These are phyloP conservation scores for Hydriomena furcata DNA, from an alignment of 2,888 invertebrate genomes.

Conservation along the genomic window DNA sequence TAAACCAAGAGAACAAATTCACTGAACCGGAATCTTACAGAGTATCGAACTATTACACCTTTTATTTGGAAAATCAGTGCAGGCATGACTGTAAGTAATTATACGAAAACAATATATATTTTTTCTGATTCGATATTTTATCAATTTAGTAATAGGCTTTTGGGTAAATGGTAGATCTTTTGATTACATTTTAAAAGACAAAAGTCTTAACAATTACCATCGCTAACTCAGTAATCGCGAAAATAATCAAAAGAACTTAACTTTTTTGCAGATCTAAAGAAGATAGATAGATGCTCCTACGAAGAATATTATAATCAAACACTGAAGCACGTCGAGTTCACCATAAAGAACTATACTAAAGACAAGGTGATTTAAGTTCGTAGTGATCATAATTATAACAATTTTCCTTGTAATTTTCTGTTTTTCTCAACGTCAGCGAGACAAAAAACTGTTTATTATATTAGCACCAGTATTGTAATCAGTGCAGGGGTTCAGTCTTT, in stretches of 20 bases:
- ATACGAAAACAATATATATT: too few species aligned
- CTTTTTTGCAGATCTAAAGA: conserved; percentile 64
- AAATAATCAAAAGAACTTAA: too few species aligned
- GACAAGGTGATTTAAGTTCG: conserved; percentile 62
- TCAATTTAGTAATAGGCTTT: too few species aligned
- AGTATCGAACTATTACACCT: conserved; percentile 88
- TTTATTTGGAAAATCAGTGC: conserved; percentile 94
- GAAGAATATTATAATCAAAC: conserved; percentile 89
- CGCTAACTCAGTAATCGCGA: too few species aligned
- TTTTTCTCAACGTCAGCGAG: conserved; percentile 24
- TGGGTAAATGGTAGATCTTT: too few species aligned
- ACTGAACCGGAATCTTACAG: conserved; percentile 90
- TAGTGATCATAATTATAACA: conserved; percentile 17
- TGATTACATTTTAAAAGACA: too few species aligned
- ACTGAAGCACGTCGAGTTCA: conserved; percentile 85
- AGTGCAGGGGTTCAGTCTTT: too few species aligned
- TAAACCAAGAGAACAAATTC: conserved; percentile 89
- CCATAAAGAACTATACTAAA: conserved; percentile 74
- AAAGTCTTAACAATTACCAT: too few species aligned
- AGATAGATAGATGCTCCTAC: conserved; percentile 88
- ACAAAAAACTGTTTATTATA: conserved; percentile 15
- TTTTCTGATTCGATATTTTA: too few species aligned
- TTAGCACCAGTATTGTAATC: conserved; percentile 2
- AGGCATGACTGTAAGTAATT: conserved; percentile 85
- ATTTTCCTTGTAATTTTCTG: conserved; percentile 32